Conservation (phyloP, 2,888 invertebrate genomes). For the Brenthis daphne region DNA sequence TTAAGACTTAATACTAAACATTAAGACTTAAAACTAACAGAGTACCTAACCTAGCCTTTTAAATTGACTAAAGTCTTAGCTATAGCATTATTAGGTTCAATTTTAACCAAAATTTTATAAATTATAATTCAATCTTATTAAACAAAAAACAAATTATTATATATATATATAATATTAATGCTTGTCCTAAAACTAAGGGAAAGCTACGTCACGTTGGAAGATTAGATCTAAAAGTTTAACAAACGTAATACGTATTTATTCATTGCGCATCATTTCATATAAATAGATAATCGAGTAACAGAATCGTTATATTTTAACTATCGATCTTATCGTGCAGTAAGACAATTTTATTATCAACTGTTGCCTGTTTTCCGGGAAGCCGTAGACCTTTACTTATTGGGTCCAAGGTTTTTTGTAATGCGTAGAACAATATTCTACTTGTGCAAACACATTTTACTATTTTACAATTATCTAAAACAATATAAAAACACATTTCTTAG, state of each 20-base stretch:
- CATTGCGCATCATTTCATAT: background rate
- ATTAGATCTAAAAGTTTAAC: background rate
- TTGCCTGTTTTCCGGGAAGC: constrained; percentile 28
- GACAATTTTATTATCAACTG: constrained; percentile 31
- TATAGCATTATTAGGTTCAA: too few species aligned
- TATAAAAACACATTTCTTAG: too few species aligned
- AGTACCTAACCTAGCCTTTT: too few species aligned
- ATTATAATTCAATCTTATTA: too few species aligned
- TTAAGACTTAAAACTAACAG: too few species aligned
- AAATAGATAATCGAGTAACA: constrained; percentile 13
- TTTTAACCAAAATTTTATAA: too few species aligned
- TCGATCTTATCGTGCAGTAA: constrained; percentile 31
- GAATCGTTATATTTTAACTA: constrained; percentile 21
- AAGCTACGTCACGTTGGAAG: too few species aligned
- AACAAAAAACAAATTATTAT: too few species aligned
- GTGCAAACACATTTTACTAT: background rate
- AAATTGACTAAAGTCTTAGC: too few species aligned
- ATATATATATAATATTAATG: too few species aligned
- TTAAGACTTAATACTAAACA: too few species aligned
- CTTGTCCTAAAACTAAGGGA: too few species aligned
- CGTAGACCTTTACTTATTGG: constrained; percentile 15
- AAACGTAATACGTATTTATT: background rate
- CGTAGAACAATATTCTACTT: background rate
- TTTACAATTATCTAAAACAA: background rate
- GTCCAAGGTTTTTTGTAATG: constrained; percentile 11